phyloP scores from a whole-genome alignment of 2,888 invertebrate species.

The Eretmocerus hayati region DNA sequence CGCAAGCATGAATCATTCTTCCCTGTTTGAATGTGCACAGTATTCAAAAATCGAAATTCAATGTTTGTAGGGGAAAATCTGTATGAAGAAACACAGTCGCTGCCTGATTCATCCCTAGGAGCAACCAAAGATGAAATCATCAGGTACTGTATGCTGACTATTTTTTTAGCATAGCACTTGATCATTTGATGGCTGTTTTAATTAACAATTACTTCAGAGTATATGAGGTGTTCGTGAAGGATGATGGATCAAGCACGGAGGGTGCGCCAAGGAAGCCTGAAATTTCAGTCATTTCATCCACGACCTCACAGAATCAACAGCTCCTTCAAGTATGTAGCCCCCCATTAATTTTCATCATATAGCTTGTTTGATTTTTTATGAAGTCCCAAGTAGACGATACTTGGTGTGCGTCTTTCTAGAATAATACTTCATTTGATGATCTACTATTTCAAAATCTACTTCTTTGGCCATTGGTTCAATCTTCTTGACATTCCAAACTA shows the following conservation, averaged over 20 bases:
- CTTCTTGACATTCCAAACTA: no score
- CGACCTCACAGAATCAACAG: constrained; percentile 27
- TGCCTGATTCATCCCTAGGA: background rate
- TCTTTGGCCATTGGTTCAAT: no score
- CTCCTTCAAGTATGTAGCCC: constrained; percentile 30
- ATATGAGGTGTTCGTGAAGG: constrained; percentile 42
- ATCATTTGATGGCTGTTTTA: background rate
- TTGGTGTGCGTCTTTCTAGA: no score
- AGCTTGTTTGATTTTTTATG: no score
- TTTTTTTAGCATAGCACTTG: constrained; percentile 5
- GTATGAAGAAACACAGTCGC: background rate
- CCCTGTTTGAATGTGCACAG: no score
- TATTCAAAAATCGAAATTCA: background rate
- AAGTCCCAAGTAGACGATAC: no score
- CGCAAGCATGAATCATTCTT: no score
- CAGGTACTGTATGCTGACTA: constrained; percentile 18
- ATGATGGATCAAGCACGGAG: constrained; percentile 27
- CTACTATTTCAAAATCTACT: no score
- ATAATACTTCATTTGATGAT: no score
- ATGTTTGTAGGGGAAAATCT: constrained; percentile 15
- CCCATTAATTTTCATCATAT: no score
- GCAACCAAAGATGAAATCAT: constrained; percentile 18
- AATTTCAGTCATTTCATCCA: constrained; percentile 15
- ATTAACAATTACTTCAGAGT: constrained; percentile 31
- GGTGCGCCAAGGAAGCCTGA: constrained; percentile 15